phyloP scores from a whole-genome alignment of 2,888 invertebrate species.

The Neoascia interrupta region DNA sequence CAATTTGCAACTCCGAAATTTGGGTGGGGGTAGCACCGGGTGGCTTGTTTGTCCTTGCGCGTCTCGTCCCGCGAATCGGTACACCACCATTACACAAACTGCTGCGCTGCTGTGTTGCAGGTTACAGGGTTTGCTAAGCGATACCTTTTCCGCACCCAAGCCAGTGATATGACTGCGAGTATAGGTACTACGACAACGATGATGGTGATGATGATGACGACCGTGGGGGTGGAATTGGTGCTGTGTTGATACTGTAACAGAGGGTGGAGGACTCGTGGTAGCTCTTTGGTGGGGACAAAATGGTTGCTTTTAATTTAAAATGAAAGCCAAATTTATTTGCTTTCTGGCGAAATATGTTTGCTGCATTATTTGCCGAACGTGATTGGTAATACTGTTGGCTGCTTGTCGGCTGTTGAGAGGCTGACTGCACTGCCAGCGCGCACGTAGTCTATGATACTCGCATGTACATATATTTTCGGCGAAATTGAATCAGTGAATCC shows the following conservation, averaged over 20 bases:
- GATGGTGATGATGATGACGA: conserved; percentile 16
- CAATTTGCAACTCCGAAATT: conserved; percentile 65
- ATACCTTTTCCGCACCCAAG: conserved; percentile 55
- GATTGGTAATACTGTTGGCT: conserved; percentile 68
- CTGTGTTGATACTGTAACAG: conserved; percentile 29
- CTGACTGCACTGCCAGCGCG: conserved; percentile 55
- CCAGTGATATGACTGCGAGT: conserved; percentile 30
- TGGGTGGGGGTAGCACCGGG: conserved; percentile 21
- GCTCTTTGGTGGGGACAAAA: conserved; percentile 55
- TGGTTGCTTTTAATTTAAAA: conserved; percentile 70
- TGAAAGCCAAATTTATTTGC: conserved; percentile 70
- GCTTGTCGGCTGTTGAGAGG: conserved; percentile 66
- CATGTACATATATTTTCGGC: conserved; percentile 45
- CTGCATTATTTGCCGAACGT: conserved; percentile 69
- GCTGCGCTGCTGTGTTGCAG: conserved; percentile 58
- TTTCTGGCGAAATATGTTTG: conserved; percentile 69
- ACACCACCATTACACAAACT: conserved; percentile 61
- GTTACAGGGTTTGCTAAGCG: conserved; percentile 63
- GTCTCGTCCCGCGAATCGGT: conserved; percentile 33
- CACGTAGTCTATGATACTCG: conserved; percentile 56
- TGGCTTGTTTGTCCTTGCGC: conserved; percentile 47
- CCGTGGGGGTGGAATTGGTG: conserved; percentile 1
- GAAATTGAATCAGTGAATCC: conserved; percentile 70
- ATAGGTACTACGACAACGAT: conserved; percentile 3
- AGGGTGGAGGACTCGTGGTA: conserved; percentile 10